Evolutionary conservation across 2,797 vertebrate genomes (phyloP).

Genomic region (Galago senegalensis): DNA sequence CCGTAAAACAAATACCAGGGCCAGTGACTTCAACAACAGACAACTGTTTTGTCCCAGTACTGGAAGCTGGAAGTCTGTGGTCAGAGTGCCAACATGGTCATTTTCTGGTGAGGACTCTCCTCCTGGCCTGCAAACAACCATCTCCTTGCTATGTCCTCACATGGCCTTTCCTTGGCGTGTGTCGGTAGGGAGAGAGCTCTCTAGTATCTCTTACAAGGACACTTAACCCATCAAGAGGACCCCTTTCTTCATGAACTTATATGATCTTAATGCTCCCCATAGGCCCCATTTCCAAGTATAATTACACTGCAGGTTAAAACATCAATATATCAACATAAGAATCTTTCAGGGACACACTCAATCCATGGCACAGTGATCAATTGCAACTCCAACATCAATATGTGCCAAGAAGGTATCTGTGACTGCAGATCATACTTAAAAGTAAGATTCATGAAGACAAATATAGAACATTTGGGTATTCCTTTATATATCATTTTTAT

Average conservation of each 20-base stretch:
- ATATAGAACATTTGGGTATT: neutral
- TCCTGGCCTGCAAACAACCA: neutral
- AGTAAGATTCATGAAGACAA: neutral
- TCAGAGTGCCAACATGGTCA: accelerated
- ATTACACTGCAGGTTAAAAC: accelerated
- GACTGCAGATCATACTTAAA: neutral
- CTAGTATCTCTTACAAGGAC: neutral
- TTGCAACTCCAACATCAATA: neutral
- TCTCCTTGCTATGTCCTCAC: neutral
- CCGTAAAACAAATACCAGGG: neutral
- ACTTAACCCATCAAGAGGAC: neutral
- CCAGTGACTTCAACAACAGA: too few relatives aligned
- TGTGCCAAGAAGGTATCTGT: neutral
- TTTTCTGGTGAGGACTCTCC: neutral
- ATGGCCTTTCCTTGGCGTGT: neutral
- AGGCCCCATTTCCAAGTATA: too few relatives aligned
- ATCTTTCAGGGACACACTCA: neutral
- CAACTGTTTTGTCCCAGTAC: neutral
- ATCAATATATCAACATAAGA: accelerated
- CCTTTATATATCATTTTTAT: neutral
- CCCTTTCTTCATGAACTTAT: neutral
- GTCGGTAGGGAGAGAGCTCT: neutral
- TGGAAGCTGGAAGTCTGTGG: neutral
- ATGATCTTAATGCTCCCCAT: too few relatives aligned
- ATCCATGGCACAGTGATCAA: neutral